phyloP scores from a whole-genome alignment of 2,113 vertebrate genomes.

The Chlorodrepanis virens region DNA sequence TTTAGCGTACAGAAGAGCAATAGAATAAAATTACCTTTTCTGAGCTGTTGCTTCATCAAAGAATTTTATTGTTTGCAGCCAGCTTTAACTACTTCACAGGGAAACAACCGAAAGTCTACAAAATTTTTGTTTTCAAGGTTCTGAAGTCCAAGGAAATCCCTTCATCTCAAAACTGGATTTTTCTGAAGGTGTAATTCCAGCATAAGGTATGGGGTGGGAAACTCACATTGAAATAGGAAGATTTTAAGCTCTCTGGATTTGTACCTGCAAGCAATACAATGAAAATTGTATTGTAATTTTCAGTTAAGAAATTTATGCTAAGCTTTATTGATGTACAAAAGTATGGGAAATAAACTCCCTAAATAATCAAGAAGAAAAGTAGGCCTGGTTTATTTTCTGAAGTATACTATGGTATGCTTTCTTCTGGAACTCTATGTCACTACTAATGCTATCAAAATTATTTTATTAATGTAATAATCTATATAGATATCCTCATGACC shows the following conservation, averaged over 20 bases:
- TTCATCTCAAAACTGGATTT: neutral
- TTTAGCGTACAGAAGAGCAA: neutral
- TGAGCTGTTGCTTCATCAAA: neutral
- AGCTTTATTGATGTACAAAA: neutral
- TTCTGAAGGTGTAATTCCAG: neutral
- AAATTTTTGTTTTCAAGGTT: neutral
- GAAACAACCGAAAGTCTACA: neutral
- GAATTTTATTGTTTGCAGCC: neutral
- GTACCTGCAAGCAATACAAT: neutral
- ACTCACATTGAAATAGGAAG: neutral
- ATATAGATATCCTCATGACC: neutral
- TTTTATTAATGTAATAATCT: neutral
- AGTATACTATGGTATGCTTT: accelerated
- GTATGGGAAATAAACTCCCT: accelerated
- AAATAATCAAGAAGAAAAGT: neutral
- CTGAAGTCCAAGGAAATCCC: neutral
- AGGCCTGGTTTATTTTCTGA: neutral
- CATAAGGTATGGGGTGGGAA: neutral
- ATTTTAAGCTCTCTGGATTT: neutral
- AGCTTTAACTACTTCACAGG: neutral
- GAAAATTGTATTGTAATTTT: neutral
- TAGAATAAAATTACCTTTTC: neutral
- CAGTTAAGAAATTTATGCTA: neutral
- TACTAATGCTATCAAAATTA: neutral
- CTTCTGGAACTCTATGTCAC: neutral